These are phyloP conservation scores for Procavia capensis DNA, from an alignment of 2,113 vertebrate genomes.

Conservation along the genomic window DNA sequence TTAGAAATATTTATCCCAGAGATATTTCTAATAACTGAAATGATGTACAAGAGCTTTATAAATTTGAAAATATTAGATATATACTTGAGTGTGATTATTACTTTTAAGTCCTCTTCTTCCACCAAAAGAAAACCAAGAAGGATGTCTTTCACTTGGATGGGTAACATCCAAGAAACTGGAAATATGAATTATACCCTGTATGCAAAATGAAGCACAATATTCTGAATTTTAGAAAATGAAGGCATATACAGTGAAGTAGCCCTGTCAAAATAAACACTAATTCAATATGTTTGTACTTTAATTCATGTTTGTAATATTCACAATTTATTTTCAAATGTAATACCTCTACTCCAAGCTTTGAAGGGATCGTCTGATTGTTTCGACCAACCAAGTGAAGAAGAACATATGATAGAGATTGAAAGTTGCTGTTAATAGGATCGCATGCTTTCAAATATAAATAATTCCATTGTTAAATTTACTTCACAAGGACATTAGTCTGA, in stretches of 20 bases:
- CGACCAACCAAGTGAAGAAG: neutral
- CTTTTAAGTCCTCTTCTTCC: neutral
- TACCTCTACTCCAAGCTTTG: neutral
- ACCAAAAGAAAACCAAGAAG: neutral
- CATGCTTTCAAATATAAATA: neutral
- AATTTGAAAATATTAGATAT: neutral
- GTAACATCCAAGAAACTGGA: neutral
- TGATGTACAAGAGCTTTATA: neutral
- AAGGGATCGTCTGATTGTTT: neutral
- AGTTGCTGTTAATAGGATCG: neutral
- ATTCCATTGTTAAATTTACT: neutral
- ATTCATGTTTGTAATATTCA: neutral
- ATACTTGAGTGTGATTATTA: neutral
- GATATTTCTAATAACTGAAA: neutral
- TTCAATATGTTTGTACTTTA: neutral
- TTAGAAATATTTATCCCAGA: neutral
- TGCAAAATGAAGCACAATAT: neutral
- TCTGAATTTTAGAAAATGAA: neutral
- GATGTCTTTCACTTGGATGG: neutral
- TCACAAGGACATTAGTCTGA: neutral
- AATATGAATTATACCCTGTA: neutral
- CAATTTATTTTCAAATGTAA: neutral
- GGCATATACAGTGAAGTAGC: neutral
- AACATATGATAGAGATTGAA: neutral
- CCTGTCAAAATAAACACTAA: neutral